Percentiles rank a stretch among this genome's conserved stretches.
phyloP scores from a whole-genome alignment of 1,140 invertebrate species.

The Hormaphis cornu region DNA sequence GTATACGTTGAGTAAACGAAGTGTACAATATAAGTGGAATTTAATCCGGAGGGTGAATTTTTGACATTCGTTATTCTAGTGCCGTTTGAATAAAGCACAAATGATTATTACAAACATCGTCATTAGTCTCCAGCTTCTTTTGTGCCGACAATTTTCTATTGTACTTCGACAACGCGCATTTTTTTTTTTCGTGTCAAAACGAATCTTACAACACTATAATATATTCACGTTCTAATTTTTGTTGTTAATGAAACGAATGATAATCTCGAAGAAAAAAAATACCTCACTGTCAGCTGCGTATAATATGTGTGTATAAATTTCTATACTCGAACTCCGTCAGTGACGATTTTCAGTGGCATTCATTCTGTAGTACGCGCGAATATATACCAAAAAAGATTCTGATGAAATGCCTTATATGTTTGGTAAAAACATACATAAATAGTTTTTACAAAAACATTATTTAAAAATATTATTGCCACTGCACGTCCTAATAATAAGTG shows the following conservation, averaged over 20 bases:
- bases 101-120: not conserved
- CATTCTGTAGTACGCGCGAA: too few species aligned
- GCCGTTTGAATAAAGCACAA: conserved; percentile 2
- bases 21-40: not conserved
- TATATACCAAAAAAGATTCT: too few species aligned
- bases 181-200: too few species aligned
- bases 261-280: not conserved
- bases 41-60: conserved; percentile 15
- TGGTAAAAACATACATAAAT: too few species aligned
- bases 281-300: not conserved
- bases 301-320: not conserved
- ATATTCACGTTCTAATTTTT: conserved; percentile 7
- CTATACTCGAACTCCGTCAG: not conserved
- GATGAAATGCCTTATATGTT: too few species aligned
- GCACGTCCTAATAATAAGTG: too few species aligned
- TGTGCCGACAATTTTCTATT: not conserved
- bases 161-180: not conserved
- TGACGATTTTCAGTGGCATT: too few species aligned
- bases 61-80: not conserved
- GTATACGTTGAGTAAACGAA: not conserved
- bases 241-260: not conserved
- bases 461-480: too few species aligned
- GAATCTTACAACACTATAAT: not conserved
- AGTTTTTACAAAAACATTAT: too few species aligned
- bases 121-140: not conserved